Conservation (phyloP, 2,113 vertebrate genomes). For the human (Homo sapiens) region DNA sequence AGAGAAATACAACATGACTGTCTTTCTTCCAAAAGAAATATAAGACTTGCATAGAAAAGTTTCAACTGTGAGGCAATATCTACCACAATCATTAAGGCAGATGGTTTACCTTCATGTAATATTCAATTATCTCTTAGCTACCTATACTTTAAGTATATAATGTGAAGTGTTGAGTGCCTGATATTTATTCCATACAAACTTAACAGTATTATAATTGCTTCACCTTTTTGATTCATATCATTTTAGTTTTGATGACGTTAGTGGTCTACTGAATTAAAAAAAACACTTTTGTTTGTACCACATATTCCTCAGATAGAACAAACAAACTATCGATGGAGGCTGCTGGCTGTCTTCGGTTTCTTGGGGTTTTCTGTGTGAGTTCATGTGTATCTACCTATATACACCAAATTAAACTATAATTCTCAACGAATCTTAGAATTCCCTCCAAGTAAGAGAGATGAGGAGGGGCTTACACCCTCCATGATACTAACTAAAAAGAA, state of each 20-base stretch:
- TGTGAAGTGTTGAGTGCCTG: background rate
- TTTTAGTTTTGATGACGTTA: slow-evolving; percentile 30
- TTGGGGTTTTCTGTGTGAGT: background rate
- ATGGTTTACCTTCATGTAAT: background rate
- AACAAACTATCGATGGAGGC: background rate
- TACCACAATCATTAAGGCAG: background rate
- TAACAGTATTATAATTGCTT: slow-evolving; percentile 22
- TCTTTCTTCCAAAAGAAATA: background rate
- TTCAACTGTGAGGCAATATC: background rate
- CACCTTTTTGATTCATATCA: background rate
- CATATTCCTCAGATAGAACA: background rate
- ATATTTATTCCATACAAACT: background rate
- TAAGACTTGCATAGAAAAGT: background rate
- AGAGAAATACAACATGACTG: background rate
- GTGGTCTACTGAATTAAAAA: background rate
- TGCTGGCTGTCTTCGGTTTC: background rate
- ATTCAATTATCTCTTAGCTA: slow-evolving; percentile 9
- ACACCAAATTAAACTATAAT: background rate
- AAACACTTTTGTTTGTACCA: slow-evolving; percentile 3
- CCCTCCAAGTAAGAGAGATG: background rate
- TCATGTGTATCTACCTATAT: background rate
- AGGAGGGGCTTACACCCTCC: background rate
- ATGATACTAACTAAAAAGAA: background rate
- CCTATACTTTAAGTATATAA: background rate
- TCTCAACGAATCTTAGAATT: background rate